Conservation (phyloP, 2,113 vertebrate genomes). For the Carettochelys insculpta region DNA sequence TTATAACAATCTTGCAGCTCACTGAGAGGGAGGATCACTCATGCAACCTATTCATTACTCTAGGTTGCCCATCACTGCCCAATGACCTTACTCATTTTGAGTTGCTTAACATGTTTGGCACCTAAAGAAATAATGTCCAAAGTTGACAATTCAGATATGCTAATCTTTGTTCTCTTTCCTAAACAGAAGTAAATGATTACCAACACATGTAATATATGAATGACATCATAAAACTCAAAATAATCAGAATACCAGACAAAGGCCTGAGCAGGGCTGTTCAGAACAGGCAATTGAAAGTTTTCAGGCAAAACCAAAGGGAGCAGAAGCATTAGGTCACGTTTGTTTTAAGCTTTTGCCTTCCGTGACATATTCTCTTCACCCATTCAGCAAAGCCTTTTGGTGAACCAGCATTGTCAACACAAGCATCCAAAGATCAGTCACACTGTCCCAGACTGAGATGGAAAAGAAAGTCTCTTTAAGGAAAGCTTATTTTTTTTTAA, state of each 20-base stretch:
- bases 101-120: background rate
- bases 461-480: background rate
- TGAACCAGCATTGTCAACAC: background rate
- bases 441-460: rapidly evolving
- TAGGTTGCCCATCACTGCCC: no score
- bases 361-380: background rate
- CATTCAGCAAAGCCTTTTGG: background rate
- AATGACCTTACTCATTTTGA: background rate
- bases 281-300: background rate
- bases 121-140: background rate
- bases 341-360: background rate
- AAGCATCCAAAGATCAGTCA: background rate
- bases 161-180: background rate
- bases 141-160: background rate
- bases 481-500: background rate
- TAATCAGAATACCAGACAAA: background rate
- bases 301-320: background rate
- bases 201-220: background rate
- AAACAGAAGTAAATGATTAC: background rate
- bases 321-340: rapidly evolving
- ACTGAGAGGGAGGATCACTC: no score
- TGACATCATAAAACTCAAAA: background rate
- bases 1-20: no score
- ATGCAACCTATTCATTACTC: no score
- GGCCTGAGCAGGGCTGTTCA: background rate